Base-by-base conservation (phyloP, 2,113 vertebrate species). In the Genyomyrus donnyi region DNA sequence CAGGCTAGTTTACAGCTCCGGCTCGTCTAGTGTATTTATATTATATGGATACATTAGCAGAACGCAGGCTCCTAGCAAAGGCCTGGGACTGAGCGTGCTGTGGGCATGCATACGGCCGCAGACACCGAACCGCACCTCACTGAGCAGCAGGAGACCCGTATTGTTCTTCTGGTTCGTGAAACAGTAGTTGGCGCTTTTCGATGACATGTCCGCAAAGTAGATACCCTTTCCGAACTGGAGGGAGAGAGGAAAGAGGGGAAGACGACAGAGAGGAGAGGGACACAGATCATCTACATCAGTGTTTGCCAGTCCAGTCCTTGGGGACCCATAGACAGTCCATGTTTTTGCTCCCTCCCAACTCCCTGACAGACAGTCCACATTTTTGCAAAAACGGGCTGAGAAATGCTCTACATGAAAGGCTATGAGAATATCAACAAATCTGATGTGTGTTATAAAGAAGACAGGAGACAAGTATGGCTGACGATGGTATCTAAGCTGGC, bases 181-280 rank as follows among this genome's bases (percentile, higher is more conserved):
- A 93, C 98, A 98, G 93, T 98, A 98, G 94, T 98, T 98, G 91
- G 97, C 98, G 74, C 97, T 98, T 92, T 98, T 98, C 31, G 98
- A 98, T 1, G 97, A 97, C 97, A 98, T 97, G 93, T 98, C 98
- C 1, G 97, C 97, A 92, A 98, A 98, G 91, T 98, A 98, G 93
- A 98, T 96, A 0, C 98, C 97, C 95, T 98, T 98, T 39, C 98
- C 98, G 91, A 98, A 98, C 98, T 98, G 92, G 83, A 93, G 2
- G 49, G 88, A 86, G 85, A 8, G 24, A 86, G 90, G 42, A 19
- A 48, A 48, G 42, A 46, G 9, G 21, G 45, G 83, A 24, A 42
- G 45, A 49, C 74, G 0, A 88, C 2, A 92, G n/a, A 91, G 90
- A 90, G 5, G 48, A 85, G n/a, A 8, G 46, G 49, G 9, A 52